Conservation (phyloP, 2,797 vertebrate species). For the Coluber constrictor region DNA sequence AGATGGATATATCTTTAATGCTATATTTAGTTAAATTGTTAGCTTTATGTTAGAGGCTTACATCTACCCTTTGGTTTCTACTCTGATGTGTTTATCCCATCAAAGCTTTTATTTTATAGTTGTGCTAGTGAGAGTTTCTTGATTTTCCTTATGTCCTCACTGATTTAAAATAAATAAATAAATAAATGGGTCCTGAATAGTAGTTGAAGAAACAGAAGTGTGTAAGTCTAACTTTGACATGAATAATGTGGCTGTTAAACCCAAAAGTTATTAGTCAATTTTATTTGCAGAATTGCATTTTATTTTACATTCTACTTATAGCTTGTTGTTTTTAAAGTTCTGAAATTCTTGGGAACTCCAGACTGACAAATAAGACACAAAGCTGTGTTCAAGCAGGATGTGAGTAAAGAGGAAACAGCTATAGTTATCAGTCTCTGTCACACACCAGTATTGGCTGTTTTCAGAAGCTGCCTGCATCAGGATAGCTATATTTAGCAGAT, state of each 20-base stretch:
- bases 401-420: slow-evolving; percentile 74
- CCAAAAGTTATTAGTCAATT: background rate
- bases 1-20: background rate
- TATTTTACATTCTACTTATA: background rate
- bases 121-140: background rate
- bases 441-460: slow-evolving; percentile 50
- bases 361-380: slow-evolving; percentile 23
- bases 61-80: background rate
- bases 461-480: slow-evolving; percentile 38
- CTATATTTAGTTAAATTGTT: background rate
- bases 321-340: slow-evolving; percentile 38
- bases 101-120: background rate
- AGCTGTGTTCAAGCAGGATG: slow-evolving; percentile 61
- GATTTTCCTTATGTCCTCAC: background rate
- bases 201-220: background rate
- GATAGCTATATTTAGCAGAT: slow-evolving; percentile 64
- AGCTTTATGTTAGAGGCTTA: background rate
- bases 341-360: slow-evolving; percentile 34
- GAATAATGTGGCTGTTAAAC: background rate
- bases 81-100: background rate
- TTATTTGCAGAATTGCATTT: background rate
- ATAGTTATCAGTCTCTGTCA: slow-evolving; percentile 54
- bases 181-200: background rate
- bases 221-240: background rate
- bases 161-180: background rate